Conservation (phyloP, 2,113 vertebrate species). For the Speoplatyrhinus poulsoni region DNA sequence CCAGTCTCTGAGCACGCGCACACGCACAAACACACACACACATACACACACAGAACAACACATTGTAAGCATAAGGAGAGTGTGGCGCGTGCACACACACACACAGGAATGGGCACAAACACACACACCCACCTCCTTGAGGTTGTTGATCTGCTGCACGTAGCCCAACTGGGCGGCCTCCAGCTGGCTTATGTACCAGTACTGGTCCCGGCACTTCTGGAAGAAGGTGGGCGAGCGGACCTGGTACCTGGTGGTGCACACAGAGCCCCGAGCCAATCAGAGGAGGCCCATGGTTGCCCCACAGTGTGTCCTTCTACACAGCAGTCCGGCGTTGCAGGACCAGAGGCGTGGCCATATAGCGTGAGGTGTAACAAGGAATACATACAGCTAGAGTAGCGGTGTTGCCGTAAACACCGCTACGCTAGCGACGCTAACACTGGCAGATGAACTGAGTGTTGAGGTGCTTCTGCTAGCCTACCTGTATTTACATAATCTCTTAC, state of each 20-base stretch:
- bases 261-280: background rate
- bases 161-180: slow-evolving; percentile 93
- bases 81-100: background rate
- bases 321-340: too few species aligned
- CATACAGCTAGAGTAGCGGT: too few species aligned
- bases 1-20: slow-evolving; percentile 80
- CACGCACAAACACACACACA: slow-evolving; percentile 5
- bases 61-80: background rate
- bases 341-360: too few species aligned
- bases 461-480: too few species aligned
- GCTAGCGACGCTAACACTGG: too few species aligned
- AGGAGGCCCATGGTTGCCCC: too few species aligned
- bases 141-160: slow-evolving; percentile 96
- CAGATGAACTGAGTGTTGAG: too few species aligned
- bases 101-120: background rate
- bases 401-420: too few species aligned
- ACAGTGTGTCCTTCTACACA: too few species aligned
- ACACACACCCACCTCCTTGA: slow-evolving; percentile 87
- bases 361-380: too few species aligned
- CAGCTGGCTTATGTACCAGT: slow-evolving; percentile 97
- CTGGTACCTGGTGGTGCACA: slow-evolving; percentile 83
- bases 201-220: slow-evolving; percentile 97
- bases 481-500: too few species aligned
- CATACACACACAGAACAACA: slow-evolving; percentile 2
- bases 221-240: slow-evolving; percentile 98